Conservation (phyloP, 2,888 invertebrate genomes). For the Lithodes maja region DNA sequence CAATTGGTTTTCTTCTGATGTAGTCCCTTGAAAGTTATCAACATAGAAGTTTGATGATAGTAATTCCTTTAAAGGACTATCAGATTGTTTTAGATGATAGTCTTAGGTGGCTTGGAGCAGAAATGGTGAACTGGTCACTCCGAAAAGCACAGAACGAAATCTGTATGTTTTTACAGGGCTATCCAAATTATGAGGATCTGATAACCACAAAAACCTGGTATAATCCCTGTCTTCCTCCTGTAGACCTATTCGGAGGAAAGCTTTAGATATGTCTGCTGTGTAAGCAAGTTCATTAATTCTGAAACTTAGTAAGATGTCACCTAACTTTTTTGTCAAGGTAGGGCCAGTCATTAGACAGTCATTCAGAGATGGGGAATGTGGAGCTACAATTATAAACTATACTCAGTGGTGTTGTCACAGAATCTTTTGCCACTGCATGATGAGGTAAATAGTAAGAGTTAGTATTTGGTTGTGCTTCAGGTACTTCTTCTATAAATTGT, state of each 20-base stretch:
- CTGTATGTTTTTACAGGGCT: not conserved
- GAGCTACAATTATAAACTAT: constrained; percentile 7
- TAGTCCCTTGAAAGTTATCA: constrained; percentile 10
- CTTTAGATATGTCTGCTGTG: not conserved
- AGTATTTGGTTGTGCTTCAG: not conserved
- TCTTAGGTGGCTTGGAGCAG: not conserved
- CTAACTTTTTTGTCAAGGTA: constrained; percentile 1
- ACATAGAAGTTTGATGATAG: constrained; percentile 16
- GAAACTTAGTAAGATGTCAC: not conserved
- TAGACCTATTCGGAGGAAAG: constrained; percentile 12
- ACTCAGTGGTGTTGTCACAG: not conserved
- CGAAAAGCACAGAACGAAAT: not conserved
- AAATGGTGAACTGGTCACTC: constrained; percentile 15
- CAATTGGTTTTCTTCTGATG: too few relatives aligned
- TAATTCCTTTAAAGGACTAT: not conserved
- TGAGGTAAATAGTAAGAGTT: constrained; percentile 7
- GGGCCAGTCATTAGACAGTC: constrained; percentile 12
- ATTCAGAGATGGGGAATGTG: not conserved
- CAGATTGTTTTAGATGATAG: not conserved
- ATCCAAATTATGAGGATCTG: not conserved
- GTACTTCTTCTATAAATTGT: not conserved
- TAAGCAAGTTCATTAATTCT: not conserved
- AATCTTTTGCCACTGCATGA: not conserved
- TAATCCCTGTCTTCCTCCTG: constrained; percentile 14
- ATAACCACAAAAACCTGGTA: not conserved